Conservation (phyloP, 2,113 vertebrate genomes). For the Camelus bactrianus region DNA sequence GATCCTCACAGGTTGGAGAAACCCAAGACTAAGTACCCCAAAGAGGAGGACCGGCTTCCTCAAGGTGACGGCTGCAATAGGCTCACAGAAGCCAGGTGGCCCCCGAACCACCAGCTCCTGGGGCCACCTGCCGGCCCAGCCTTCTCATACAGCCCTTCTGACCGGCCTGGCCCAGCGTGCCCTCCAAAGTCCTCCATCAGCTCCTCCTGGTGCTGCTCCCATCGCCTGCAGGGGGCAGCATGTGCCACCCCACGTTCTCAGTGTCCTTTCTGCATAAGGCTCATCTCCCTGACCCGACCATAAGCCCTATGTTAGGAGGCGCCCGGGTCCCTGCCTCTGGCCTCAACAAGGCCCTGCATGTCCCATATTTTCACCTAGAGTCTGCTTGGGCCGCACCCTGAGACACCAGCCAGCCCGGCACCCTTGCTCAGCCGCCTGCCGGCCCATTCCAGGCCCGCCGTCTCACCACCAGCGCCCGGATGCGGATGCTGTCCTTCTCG, state of each 20-base stretch:
- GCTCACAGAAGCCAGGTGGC: not conserved
- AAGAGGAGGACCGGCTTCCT: not conserved
- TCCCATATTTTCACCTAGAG: rapidly evolving
- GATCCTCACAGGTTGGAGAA: not conserved
- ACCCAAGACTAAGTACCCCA: not conserved
- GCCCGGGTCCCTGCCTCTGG: rapidly evolving
- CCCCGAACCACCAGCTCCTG: not conserved
- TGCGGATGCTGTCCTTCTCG: conserved; percentile 95
- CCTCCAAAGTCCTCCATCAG: not conserved
- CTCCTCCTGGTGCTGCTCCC: not conserved
- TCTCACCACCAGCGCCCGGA: conserved; percentile 97
- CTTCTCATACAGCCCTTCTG: not conserved
- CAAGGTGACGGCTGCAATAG: not conserved
- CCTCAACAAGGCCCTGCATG: not conserved
- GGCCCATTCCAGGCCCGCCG: rapidly evolving
- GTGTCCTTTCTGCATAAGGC: not conserved
- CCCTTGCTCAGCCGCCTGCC: not conserved
- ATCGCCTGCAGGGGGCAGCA: not conserved
- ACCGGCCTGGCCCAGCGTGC: not conserved
- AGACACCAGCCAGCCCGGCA: rapidly evolving
- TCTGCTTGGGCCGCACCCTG: not conserved
- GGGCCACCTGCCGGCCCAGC: not conserved
- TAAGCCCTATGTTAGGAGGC: rapidly evolving
- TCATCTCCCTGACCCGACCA: not conserved
- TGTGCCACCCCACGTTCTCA: rapidly evolving